A percentile compares a stretch with the other conserved stretches of the same genome.
phyloP scores from a whole-genome alignment of 2,888 invertebrate species.

The Eudemis profundana region DNA sequence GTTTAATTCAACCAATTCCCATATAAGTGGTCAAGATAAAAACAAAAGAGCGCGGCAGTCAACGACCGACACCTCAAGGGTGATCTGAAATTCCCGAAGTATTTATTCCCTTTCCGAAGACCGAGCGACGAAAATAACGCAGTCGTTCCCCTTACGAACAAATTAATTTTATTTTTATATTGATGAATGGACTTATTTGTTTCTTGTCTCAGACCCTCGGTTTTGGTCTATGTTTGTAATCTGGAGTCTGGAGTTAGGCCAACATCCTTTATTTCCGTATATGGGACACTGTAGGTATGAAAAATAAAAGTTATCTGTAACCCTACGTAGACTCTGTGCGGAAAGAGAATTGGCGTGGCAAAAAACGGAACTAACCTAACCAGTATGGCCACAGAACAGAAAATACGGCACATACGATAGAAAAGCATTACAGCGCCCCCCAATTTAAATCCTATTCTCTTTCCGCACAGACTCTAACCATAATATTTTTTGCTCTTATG shows the following conservation, averaged over 20 bases:
- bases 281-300: background rate
- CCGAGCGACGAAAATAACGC: conserved; percentile 79
- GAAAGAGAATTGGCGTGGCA: no score
- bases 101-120: conserved; percentile 82
- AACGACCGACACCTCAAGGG: conserved; percentile 77
- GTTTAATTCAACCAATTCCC: background rate
- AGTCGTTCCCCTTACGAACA: conserved; percentile 74
- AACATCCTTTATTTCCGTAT: conserved; percentile 35
- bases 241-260: conserved; percentile 50
- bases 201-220: conserved; percentile 51
- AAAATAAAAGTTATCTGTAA: background rate
- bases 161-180: conserved; percentile 82
- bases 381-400: no score
- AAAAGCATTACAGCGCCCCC: no score
- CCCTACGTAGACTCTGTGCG: no score
- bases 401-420: no score
- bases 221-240: conserved; percentile 44
- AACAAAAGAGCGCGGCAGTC: conserved; percentile 79
- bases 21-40: conserved; percentile 60
- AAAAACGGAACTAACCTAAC: no score
- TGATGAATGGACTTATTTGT: conserved; percentile 77
- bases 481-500: no score
- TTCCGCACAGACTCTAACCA: no score
- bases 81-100: conserved; percentile 84
- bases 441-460: no score